Evolutionary conservation across 2,797 vertebrate species (phyloP).

Genomic region (Myiotriccus ornatus): DNA sequence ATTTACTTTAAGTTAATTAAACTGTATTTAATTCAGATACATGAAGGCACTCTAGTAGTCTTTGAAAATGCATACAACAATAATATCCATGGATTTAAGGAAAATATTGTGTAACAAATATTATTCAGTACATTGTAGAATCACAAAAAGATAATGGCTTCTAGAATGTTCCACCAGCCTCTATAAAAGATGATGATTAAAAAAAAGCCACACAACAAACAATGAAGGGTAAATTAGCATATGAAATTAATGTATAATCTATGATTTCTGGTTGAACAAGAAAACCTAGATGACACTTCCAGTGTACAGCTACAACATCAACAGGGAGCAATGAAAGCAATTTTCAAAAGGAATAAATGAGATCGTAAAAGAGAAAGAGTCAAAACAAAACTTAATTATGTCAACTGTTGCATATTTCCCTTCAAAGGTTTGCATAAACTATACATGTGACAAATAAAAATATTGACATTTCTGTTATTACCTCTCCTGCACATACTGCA

Average conservation of each 20-base stretch:
- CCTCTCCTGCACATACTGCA: not conserved
- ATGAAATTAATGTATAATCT: not conserved
- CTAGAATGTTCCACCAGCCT: constrained; percentile 12
- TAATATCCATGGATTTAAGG: constrained; percentile 57
- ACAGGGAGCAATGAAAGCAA: not conserved
- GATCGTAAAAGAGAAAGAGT: not conserved
- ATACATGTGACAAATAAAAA: not conserved
- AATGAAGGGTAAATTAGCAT: constrained; percentile 46
- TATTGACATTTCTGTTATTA: not conserved
- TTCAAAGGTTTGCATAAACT: constrained; percentile 18
- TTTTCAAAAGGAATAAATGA: constrained; percentile 48
- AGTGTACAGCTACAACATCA: not conserved
- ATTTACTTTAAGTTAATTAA: constrained; percentile 77
- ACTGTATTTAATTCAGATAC: constrained; percentile 72
- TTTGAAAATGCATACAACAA: constrained; percentile 65
- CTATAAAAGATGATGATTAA: constrained; percentile 46
- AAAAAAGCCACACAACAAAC: constrained; percentile 53
- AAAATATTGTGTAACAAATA: constrained; percentile 68
- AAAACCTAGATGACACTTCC: constrained; percentile 32
- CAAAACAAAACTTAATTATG: not conserved
- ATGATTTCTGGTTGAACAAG: constrained; percentile 32
- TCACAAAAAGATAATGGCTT: constrained; percentile 27
- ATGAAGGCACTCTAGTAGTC: constrained; percentile 41
- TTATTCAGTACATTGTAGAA: constrained; percentile 39
- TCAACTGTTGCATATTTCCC: not conserved